Percentiles rank a stretch among this genome's conserved stretches.
These are phyloP conservation scores for Hyppa rectilinea DNA, from an alignment of 2,888 invertebrate species.

Conservation along the genomic window DNA sequence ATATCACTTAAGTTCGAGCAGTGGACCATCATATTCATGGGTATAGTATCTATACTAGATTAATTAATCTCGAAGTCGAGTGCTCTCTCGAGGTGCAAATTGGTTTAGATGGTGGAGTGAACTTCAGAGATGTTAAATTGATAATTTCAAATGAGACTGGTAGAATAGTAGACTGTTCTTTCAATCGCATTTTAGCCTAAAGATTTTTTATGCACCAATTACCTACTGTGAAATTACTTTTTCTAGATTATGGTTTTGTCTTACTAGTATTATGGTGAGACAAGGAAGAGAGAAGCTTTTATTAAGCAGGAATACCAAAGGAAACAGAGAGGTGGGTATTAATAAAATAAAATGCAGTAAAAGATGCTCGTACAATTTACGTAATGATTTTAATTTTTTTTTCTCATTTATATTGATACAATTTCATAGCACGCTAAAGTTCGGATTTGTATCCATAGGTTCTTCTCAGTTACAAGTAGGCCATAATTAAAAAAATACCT, in stretches of 20 bases:
- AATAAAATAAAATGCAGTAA: conserved; percentile 57
- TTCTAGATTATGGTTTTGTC: neutral
- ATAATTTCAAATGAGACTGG: neutral
- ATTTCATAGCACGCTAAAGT: conserved; percentile 76
- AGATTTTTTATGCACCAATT: too few species aligned
- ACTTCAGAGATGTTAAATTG: neutral
- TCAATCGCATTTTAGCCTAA: too few species aligned
- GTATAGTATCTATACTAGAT: neutral
- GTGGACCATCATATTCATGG: neutral
- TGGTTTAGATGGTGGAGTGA: neutral
- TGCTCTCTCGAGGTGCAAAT: neutral
- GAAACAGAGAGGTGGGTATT: neutral
- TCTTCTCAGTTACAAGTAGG: conserved; percentile 71
- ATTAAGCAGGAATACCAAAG: neutral
- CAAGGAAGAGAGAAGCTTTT: neutral
- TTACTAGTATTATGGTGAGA: neutral
- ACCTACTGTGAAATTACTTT: neutral
- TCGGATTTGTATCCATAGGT: conserved; percentile 71
- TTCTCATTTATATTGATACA: conserved; percentile 77
- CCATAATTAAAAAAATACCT: conserved; percentile 77
- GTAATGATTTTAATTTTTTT: conserved; percentile 72
- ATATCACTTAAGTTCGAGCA: too few species aligned
- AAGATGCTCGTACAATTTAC: conserved; percentile 69
- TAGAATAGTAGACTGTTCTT: too few species aligned
- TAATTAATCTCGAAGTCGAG: neutral